Conservation (phyloP, 2,888 invertebrate species). For the Hipparchia sbordonii region DNA sequence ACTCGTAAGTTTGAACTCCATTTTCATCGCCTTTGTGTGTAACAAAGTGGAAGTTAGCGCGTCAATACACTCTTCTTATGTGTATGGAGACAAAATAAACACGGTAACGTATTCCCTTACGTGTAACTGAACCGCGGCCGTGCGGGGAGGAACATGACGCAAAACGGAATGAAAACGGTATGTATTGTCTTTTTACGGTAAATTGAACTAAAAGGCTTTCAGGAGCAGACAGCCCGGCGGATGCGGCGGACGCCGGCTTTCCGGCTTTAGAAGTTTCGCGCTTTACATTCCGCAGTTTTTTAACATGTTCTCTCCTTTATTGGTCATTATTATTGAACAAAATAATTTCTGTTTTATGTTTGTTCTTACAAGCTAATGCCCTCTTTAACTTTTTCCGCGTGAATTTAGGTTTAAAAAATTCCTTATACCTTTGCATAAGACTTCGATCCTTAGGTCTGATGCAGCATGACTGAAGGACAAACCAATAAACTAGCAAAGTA, state of each 20-base stretch:
- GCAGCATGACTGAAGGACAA: too few species aligned
- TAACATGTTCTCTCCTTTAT: conserved; percentile 54
- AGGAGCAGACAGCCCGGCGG: conserved; percentile 65
- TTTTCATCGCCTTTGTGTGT: not conserved
- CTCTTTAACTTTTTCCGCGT: too few species aligned
- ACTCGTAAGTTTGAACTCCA: too few species aligned
- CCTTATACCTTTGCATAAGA: too few species aligned
- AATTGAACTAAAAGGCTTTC: conserved; percentile 81
- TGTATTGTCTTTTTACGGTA: conserved; percentile 66
- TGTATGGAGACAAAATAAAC: conserved; percentile 5
- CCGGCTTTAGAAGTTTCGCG: conserved; percentile 63
- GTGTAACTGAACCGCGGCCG: conserved; percentile 14
- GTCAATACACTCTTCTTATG: not conserved
- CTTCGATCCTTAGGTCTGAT: too few species aligned
- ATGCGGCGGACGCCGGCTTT: conserved; percentile 68
- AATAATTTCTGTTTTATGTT: conserved; percentile 16
- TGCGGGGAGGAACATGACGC: conserved; percentile 48
- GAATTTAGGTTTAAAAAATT: too few species aligned
- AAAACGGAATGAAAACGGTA: conserved; percentile 58
- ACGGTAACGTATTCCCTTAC: conserved; percentile 6
- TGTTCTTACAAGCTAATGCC: not conserved
- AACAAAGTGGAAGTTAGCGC: not conserved
- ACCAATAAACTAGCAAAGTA: too few species aligned
- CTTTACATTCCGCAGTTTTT: conserved; percentile 63
- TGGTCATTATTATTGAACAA: conserved; percentile 31